Base-by-base conservation (phyloP, 2,888 invertebrate species). In the Mesorhabditis sp. region DNA sequence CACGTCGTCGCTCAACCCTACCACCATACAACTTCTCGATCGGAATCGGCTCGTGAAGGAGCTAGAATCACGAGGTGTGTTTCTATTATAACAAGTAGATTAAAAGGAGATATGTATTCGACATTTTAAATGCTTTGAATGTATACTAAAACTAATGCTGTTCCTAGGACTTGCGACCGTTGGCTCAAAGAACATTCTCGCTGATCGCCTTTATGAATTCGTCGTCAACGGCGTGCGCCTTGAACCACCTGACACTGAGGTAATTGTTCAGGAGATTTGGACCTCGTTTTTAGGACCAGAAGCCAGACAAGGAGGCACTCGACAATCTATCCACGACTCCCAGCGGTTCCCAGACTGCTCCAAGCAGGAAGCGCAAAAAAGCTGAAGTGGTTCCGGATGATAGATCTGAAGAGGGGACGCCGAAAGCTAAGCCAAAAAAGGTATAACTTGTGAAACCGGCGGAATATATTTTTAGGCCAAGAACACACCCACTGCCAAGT, bases 141-240 rank as follows among this genome's bases (percentile, higher is more conserved):
- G 1, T n/a, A 10, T 13, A 13, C n/a, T 50, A 50, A 50, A 50
- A 13, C 7, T 50, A 10, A 50, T n/a, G 10, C 2, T 13, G 58
- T 50, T 50, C n/a, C n/a, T n/a, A 50, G 70, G 70, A 5, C 67
- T 77, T 6, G 68, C 73, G 15, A 68, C 72, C 5, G 68, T 13
- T 44, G 77, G 77, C 4, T 65, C 13, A 4, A 74, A 76, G 62
- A 28, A 69, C 4, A 70, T 65, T 42, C 67, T 77, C 5, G 71
- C 74, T 5, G 73, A 76, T 41, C 44, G 77, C 5, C 70, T 77
- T 43, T 58, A 70, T 13, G 74, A 71, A 41, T 74, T 74, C 62
- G 65, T 77, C 0, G 58, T 64, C 4, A 63, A 66, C 66, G 70
- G 68, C 15, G 64, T 58, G 58, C 58, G 58, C 7, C 10, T 13